These are phyloP conservation scores for Babyrousa celebensis DNA, from an alignment of 2,797 vertebrate species.

Conservation along the genomic window DNA sequence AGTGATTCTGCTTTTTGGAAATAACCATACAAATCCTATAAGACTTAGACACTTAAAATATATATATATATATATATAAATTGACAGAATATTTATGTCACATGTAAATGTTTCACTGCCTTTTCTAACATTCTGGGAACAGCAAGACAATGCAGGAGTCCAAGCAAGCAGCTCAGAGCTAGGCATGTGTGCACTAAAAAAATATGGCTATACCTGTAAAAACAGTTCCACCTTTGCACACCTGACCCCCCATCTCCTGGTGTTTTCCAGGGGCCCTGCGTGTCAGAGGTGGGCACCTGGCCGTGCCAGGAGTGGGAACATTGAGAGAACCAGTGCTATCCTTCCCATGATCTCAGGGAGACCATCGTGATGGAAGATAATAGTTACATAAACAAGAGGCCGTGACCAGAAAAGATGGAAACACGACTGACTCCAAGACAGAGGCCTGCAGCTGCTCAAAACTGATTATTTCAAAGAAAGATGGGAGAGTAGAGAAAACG, in stretches of 20 bases:
- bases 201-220: background rate
- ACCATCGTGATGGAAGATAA: background rate
- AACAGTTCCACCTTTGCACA: background rate
- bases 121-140: background rate
- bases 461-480: background rate
- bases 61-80: background rate
- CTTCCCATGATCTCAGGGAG: background rate
- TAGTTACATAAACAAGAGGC: background rate
- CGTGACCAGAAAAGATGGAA: background rate
- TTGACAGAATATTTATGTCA: background rate
- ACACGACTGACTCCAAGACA: background rate
- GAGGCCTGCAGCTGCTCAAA: background rate
- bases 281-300: fast-evolving
- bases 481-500: background rate
- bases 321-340: background rate
- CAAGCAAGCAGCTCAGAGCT: background rate
- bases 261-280: background rate
- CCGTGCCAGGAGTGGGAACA: background rate
- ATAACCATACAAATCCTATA: background rate
- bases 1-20: constrained; percentile 45
- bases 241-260: too few species aligned
- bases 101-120: background rate
- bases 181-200: background rate
- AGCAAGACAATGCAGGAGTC: background rate
- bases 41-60: background rate